phyloP scores from a whole-genome alignment of 2,888 invertebrate genomes.

The Megastigmus dorsalis region DNA sequence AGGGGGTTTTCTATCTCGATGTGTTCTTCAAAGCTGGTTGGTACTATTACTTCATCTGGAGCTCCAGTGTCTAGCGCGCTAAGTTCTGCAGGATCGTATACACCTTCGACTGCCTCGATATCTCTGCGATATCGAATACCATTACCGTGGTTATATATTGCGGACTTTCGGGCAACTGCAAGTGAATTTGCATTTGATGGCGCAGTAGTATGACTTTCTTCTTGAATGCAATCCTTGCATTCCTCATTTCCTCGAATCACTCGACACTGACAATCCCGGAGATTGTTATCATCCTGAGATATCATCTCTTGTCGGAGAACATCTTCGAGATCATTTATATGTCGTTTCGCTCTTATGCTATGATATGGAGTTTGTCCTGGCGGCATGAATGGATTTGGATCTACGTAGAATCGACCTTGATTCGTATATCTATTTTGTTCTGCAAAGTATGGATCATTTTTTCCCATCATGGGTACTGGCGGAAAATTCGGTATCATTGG shows the following conservation, averaged over 20 bases:
- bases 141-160: background rate
- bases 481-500: background rate
- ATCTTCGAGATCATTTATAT: conserved; percentile 53
- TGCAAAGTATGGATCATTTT: background rate
- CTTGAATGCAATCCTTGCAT: conserved; percentile 23
- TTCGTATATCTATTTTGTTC: background rate
- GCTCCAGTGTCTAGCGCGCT: background rate
- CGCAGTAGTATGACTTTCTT: background rate
- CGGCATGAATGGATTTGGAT: conserved; percentile 26
- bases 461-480: background rate
- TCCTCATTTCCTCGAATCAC: conserved; percentile 57
- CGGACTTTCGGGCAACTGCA: too few relatives aligned
- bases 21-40: background rate
- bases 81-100: background rate
- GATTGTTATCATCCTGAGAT: conserved; percentile 62
- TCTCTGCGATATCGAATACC: conserved; percentile 19
- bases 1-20: too few relatives aligned
- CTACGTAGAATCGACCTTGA: conserved; percentile 47
- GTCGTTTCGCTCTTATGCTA: conserved; percentile 57
- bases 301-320: conserved; percentile 65
- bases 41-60: background rate
- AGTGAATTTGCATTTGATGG: background rate
- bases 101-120: background rate
- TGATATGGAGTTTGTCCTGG: background rate
- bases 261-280: conserved; percentile 64